Base-by-base conservation (phyloP, 2,113 vertebrate species). In the Coptodon bakossiorum region DNA sequence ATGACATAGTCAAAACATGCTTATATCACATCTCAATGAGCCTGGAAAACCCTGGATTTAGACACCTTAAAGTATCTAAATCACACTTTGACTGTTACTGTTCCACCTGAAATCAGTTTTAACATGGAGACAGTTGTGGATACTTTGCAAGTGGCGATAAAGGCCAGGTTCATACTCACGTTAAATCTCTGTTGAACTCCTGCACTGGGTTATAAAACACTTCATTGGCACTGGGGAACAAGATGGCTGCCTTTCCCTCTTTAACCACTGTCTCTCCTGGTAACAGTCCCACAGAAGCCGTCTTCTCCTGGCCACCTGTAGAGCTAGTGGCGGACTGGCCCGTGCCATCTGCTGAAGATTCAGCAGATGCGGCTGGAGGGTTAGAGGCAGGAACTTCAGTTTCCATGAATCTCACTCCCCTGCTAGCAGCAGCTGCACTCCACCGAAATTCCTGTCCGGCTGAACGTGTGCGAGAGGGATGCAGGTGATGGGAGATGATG, bases 161-260 rank as follows among this genome's bases (percentile, higher is more conserved):
- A 22, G 29, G 19, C 0, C 0, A 9, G n/a, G 12, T 61, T 84
- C 3, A 48, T 54, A 92, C 98, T 98, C 83, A 98, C 98, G 98
- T 98, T 89, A 98, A 88, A 86, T 98, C 98, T 90, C 98, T 95
- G 95, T 98, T 98, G 88, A 98, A 98, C 92, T 98, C 98, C 94
- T 98, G 98, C 38, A 98, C 98, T 0, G 98, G 98, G 73, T 98
- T 98, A 91, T 98, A 98, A 93, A 98, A 98, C 43, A 98, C 98
- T 87, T 98, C 97, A 36, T 98, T 98, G 54, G 97, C 97, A 73
- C 90, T 97, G 34, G 98, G 97, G 80, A 98, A 98, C 92, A 96
- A 91, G 82, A 98, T 97, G 45, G 94, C 82, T 3, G 97, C 97
- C 81, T 97, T 97, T 9, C 98, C 98, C 93, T 98, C 98, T 9